Evolutionary conservation across 2,113 vertebrate genomes (phyloP).

Genomic region (Ceratotherium simum): DNA sequence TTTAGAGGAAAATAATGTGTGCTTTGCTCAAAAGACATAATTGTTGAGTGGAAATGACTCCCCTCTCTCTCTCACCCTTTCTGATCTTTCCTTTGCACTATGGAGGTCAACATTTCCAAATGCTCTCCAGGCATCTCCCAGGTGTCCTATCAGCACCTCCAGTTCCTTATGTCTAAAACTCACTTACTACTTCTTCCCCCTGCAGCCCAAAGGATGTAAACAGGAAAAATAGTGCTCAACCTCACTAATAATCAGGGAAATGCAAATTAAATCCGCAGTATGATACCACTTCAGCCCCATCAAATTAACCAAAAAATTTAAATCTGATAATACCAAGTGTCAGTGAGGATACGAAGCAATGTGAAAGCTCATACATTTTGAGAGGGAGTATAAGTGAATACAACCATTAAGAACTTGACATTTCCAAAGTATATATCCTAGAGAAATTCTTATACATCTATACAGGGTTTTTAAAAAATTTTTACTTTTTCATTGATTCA

Average conservation of each 20-base stretch:
- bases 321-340: neutral
- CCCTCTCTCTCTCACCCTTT: neutral
- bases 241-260: neutral
- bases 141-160: neutral
- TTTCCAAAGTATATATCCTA: neutral
- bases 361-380: neutral
- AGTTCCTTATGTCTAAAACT: neutral
- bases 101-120: neutral
- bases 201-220: neutral
- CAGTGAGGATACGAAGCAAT: neutral
- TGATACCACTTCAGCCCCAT: neutral
- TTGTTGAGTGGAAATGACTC: neutral
- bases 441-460: neutral
- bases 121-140: neutral
- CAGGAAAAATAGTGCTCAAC: neutral
- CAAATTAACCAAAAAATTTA: neutral
- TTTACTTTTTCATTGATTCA: neutral
- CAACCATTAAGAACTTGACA: neutral
- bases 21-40: neutral
- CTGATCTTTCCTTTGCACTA: neutral
- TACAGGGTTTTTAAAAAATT: neutral
- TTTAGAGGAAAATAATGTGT: neutral
- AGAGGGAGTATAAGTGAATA: neutral
- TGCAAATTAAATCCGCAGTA: neutral
- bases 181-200: neutral